Conservation (phyloP, 2,113 vertebrate species). For the Poicephalus gulielmi region DNA sequence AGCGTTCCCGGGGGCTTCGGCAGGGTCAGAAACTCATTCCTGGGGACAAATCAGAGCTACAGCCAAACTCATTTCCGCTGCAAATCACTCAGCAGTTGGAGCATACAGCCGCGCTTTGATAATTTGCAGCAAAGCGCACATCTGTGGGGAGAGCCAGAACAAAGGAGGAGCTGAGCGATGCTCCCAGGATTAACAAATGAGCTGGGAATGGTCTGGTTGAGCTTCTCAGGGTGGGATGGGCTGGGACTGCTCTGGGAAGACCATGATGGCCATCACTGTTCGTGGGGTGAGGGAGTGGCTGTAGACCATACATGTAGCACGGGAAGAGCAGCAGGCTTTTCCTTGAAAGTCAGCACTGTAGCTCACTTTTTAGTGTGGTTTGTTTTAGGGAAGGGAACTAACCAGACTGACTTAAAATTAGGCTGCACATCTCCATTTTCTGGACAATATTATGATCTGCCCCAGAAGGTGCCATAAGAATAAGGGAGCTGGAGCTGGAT, state of each 20-base stretch:
- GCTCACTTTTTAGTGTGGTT: not conserved
- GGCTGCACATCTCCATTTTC: not conserved
- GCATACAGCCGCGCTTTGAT: fast-evolving
- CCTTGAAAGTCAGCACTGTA: not conserved
- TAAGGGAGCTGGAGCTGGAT: not conserved
- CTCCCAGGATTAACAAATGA: not conserved
- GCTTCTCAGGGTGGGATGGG: not conserved
- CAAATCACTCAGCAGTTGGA: not conserved
- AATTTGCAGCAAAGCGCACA: not conserved
- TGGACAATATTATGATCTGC: not conserved
- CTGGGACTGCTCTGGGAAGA: not conserved
- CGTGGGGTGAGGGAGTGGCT: not conserved
- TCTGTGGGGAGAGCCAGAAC: not conserved
- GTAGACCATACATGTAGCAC: not conserved
- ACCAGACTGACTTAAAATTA: not conserved
- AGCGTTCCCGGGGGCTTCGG: not conserved
- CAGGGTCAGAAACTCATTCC: not conserved
- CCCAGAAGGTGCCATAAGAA: not conserved
- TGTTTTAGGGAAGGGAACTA: not conserved
- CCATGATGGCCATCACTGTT: not conserved
- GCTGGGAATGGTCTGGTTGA: not conserved
- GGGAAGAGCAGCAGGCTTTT: not conserved
- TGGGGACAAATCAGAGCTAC: not conserved
- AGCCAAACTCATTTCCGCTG: constrained; percentile 25
- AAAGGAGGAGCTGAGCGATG: not conserved